Conservation (phyloP, 2,797 vertebrate species). For the Ctenopoma multispine region DNA sequence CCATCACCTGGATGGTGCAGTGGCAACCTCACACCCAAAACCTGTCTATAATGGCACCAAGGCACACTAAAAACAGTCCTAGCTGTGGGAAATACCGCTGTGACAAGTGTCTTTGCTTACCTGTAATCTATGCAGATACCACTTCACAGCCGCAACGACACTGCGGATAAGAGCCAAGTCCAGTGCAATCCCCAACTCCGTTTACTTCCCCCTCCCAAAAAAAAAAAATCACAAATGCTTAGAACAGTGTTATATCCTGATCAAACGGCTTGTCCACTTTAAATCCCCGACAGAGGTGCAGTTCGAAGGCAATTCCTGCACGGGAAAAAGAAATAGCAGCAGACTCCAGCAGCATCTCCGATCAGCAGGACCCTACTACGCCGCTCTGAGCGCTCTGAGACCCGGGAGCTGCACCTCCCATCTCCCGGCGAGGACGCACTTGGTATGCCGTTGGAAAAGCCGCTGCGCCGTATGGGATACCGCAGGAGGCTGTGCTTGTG, state of each 20-base stretch:
- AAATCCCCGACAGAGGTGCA: slow-evolving; percentile 69
- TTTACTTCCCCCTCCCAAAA: slow-evolving; percentile 66
- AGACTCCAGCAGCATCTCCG: slow-evolving; percentile 77
- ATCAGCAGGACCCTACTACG: slow-evolving; percentile 75
- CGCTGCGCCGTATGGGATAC: slow-evolving; percentile 80
- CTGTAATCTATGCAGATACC: slow-evolving; percentile 87
- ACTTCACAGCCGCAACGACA: slow-evolving; percentile 92
- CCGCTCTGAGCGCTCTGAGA: slow-evolving; percentile 76
- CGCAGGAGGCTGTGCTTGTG: slow-evolving; percentile 78
- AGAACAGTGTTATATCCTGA: slow-evolving; percentile 76
- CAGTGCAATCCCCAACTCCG: slow-evolving; percentile 80
- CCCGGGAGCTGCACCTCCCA: slow-evolving; percentile 77
- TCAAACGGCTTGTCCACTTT: slow-evolving; percentile 72
- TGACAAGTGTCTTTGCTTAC: slow-evolving; percentile 85
- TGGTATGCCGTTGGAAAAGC: slow-evolving; percentile 74
- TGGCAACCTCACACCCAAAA: slow-evolving; percentile 47
- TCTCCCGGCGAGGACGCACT: slow-evolving; percentile 78
- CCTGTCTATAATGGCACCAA: slow-evolving; percentile 30
- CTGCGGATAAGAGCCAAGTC: slow-evolving; percentile 91
- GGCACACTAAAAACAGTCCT: slow-evolving; percentile 15
- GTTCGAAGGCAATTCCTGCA: slow-evolving; percentile 71
- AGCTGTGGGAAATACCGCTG: slow-evolving; percentile 32
- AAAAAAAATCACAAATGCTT: slow-evolving; percentile 79
- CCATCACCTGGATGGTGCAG: slow-evolving; percentile 77
- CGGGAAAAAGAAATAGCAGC: slow-evolving; percentile 61